Evolutionary conservation across 2,113 vertebrate species (phyloP).

Genomic region (Platichthys flesus): DNA sequence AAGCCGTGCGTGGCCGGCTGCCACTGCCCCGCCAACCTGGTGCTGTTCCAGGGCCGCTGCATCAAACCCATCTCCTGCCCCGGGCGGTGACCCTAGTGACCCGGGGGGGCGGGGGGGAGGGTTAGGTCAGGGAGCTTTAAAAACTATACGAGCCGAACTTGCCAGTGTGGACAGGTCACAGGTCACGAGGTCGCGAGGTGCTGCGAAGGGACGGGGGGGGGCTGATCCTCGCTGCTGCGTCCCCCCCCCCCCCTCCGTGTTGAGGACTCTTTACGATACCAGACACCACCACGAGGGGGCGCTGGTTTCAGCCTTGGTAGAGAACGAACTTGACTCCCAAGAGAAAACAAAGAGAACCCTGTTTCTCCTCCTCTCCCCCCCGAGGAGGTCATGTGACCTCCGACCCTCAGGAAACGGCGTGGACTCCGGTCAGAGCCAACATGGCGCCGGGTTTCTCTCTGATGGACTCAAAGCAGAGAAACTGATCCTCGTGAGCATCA

Average conservation of each 20-base stretch:
- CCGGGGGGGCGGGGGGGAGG: conserved; percentile 12
- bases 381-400: conserved; percentile 1
- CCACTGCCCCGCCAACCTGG: conserved; percentile 94
- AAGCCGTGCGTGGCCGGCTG: conserved; percentile 94
- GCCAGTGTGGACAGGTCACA: conserved; percentile 17
- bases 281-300: conserved; percentile 7
- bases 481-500: conserved; percentile 33
- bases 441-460: conserved; percentile 28
- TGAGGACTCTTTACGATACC: conserved; percentile 1
- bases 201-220: too few relatives aligned
- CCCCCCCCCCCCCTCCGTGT: too few relatives aligned
- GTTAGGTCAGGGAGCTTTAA: conserved; percentile 14
- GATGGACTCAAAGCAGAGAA: conserved; percentile 3
- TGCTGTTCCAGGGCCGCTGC: conserved; percentile 93
- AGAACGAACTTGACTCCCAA: conserved; percentile 28
- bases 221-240: not conserved
- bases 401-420: conserved; percentile 37
- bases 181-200: not conserved
- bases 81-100: conserved; percentile 88
- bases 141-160: conserved; percentile 32
- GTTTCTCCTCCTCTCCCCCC: not conserved
- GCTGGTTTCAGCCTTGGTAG: not conserved
- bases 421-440: conserved; percentile 44
- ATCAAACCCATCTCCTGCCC: conserved; percentile 95
- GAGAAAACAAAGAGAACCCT: not conserved